Evolutionary conservation across 2,888 invertebrate genomes (phyloP).

Genomic region (Dendrolimus houi): DNA sequence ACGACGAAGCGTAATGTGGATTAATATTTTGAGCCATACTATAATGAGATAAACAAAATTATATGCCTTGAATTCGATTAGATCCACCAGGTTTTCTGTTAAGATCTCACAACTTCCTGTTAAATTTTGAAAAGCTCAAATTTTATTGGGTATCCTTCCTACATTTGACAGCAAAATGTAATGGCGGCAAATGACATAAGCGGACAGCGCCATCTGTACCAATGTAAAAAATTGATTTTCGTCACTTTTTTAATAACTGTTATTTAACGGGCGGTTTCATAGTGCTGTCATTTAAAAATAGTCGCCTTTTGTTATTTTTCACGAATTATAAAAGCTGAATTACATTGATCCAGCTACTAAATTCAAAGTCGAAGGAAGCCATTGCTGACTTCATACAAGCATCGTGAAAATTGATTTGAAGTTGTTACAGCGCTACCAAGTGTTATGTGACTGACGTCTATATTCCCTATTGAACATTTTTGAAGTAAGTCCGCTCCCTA

Average conservation of each 20-base stretch:
- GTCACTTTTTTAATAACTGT: background rate
- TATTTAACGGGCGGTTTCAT: background rate
- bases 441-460: too few species aligned
- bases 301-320: too few species aligned
- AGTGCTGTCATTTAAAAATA: background rate
- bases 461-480: too few species aligned
- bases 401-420: too few species aligned
- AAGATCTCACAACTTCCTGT: constrained; percentile 56
- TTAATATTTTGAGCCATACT: constrained; percentile 93
- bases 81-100: constrained; percentile 48
- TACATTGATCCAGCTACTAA: too few species aligned
- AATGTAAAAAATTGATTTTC: background rate
- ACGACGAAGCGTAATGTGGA: constrained; percentile 84
- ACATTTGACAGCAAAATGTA: constrained; percentile 56
- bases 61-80: constrained; percentile 38
- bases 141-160: constrained; percentile 58
- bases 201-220: constrained; percentile 24
- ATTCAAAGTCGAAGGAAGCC: too few species aligned
- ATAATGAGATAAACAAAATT: constrained; percentile 34
- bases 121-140: constrained; percentile 70
- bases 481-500: too few species aligned
- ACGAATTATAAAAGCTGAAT: too few species aligned
- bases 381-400: too few species aligned
- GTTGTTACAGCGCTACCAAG: too few species aligned
- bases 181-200: constrained; percentile 49